Base-by-base conservation (phyloP, 2,888 invertebrate species). In the Trichopria drosophilae region DNA sequence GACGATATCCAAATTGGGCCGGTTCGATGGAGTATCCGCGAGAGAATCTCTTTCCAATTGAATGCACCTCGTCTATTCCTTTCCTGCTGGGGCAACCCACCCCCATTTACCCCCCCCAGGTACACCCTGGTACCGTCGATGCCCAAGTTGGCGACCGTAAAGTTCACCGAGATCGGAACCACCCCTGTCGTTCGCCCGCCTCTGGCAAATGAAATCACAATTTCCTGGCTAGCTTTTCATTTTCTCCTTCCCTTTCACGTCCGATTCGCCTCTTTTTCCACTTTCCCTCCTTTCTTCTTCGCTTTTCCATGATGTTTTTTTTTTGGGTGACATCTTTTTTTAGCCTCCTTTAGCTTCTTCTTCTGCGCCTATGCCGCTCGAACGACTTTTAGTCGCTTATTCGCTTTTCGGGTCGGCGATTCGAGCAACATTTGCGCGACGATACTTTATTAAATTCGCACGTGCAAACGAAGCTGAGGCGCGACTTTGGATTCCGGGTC, bases 21-120 rank as follows among this genome's bases (percentile, higher is more conserved):
- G 54, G 47, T 57, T 57, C 59, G 50, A 56, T 57, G 57, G 50
- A 40, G 40, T 50, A 51, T 53, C 43, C 37, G 32, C 32, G 49
- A 42, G 55, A 29, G 53, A 59, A 57, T 57, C 53, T 54, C 53
- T 56, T 58, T 56, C 57, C 59, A 49, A 55, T 56, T 44, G 56
- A 59, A 39, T 55, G 49, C 50, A 40, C 41, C 28, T 31, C 41
- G 24, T 44, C 44, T 35, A 28, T 35, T 18, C 20, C 4, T 18
- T 39, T 24, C 32, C 36, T 19, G 18, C 31, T 26, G n/a, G 9
- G 26, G 58, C 58, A 53, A 60, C 59, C 60, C 56, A 62, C 68
- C 62, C 66, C 68, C 71, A 71, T 72, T 68, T 72, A 72, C 71
- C 71, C 66, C 57, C 55, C 58, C 49, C 45, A 26, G 26, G 48